phyloP scores from a whole-genome alignment of 2,113 vertebrate genomes.

The Apus apus region DNA sequence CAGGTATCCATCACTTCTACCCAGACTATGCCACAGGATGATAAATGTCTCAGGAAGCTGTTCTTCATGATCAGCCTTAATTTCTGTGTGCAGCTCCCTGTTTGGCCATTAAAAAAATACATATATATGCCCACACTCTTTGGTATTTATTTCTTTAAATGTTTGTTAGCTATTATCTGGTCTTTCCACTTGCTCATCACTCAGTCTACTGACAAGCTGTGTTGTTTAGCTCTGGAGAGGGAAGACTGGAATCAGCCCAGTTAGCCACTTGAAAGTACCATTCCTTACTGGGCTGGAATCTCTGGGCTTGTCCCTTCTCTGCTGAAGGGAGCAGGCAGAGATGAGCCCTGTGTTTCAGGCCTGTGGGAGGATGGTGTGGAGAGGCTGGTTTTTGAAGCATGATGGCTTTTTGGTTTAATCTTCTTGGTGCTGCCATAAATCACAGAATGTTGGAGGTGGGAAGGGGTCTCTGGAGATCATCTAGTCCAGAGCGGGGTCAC shows the following conservation, averaged over 20 bases:
- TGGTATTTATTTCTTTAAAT: slow-evolving; percentile 1
- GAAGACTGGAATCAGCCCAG: background rate
- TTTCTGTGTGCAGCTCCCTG: background rate
- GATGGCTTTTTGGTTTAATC: background rate
- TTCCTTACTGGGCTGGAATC: background rate
- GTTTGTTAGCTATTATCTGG: slow-evolving; percentile 5
- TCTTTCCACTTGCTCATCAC: slow-evolving; percentile 34
- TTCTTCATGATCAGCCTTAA: background rate
- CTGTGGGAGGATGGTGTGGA: rapidly evolving
- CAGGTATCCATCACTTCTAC: background rate
- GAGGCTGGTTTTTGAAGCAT: background rate
- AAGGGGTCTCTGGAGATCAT: too few relatives aligned
- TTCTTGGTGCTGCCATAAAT: background rate
- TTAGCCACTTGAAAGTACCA: background rate
- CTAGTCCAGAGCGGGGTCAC: too few relatives aligned
- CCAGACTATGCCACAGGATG: background rate
- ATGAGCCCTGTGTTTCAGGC: background rate
- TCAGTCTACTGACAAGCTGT: background rate
- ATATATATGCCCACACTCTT: background rate
- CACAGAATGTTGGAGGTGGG: too few relatives aligned
- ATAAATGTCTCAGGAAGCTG: slow-evolving; percentile 17
- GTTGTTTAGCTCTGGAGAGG: background rate
- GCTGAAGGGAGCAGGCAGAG: background rate
- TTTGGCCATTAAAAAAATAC: background rate
- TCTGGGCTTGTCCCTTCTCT: background rate